phyloP scores from a whole-genome alignment of 2,888 invertebrate genomes.

The Thymelicus lineola region DNA sequence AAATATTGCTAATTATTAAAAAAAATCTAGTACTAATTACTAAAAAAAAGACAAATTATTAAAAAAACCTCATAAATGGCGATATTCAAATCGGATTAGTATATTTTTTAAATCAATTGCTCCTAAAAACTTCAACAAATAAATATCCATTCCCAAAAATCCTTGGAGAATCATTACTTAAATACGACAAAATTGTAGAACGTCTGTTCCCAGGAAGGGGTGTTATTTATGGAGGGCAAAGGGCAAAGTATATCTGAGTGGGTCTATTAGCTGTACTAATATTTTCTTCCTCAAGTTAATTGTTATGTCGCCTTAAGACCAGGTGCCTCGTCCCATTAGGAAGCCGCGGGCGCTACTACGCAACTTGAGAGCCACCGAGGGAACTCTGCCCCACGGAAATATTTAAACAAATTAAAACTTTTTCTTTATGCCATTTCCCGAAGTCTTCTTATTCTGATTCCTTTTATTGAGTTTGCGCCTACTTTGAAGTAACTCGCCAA shows the following conservation, averaged over 20 bases:
- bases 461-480: conserved; percentile 64
- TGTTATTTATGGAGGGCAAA: conserved; percentile 78
- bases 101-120: conserved; percentile 73
- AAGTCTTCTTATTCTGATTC: conserved; percentile 68
- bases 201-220: conserved; percentile 69
- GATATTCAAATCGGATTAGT: background rate
- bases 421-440: conserved; percentile 71
- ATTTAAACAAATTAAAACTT: conserved; percentile 84
- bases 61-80: no score
- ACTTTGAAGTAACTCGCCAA: conserved; percentile 53
- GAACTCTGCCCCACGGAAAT: conserved; percentile 70
- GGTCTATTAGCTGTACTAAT: conserved; percentile 82
- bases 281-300: conserved; percentile 82
- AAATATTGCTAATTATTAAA: no score
- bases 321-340: conserved; percentile 81
- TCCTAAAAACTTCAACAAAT: conserved; percentile 57
- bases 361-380: conserved; percentile 70
- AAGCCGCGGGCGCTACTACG: conserved; percentile 70
- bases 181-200: conserved; percentile 78
- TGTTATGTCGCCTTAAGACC: conserved; percentile 82
- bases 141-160: conserved; percentile 59
- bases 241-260: conserved; percentile 76
- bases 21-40: no score
- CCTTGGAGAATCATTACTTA: conserved; percentile 75
- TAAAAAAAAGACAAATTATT: no score